phyloP scores from a whole-genome alignment of 2,797 vertebrate species.

The Micrastur ruficollis region DNA sequence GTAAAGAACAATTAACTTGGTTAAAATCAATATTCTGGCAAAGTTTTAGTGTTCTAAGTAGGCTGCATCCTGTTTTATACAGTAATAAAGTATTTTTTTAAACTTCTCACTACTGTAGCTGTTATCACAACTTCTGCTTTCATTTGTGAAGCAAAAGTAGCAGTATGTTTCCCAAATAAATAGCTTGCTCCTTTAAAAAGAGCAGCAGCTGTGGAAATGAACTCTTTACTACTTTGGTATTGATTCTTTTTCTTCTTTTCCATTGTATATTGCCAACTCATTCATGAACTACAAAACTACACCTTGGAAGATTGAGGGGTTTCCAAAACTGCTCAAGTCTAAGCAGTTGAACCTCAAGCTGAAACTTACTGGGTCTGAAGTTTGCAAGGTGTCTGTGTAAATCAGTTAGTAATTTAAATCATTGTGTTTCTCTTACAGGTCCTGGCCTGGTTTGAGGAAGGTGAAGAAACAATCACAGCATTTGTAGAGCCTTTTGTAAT shows the following conservation, averaged over 20 bases:
- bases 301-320: not conserved
- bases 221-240: slow-evolving; percentile 28
- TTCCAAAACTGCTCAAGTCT: not conserved
- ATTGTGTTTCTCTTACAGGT: slow-evolving; percentile 79
- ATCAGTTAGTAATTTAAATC: not conserved
- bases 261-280: not conserved
- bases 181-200: slow-evolving; percentile 9
- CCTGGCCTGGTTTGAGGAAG: slow-evolving; percentile 99
- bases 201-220: not conserved
- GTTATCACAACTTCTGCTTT: slow-evolving; percentile 20
- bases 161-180: not conserved
- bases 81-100: not conserved
- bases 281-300: not conserved
- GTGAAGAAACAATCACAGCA: slow-evolving; percentile 97
- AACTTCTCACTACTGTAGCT: not conserved
- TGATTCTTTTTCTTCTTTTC: slow-evolving; percentile 33
- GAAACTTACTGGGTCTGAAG: not conserved
- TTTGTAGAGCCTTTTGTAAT: slow-evolving; percentile 99
- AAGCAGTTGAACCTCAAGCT: not conserved
- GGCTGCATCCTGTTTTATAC: not conserved
- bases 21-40: not conserved
- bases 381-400: not conserved
- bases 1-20: not conserved
- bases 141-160: not conserved
- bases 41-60: not conserved